Conservation (phyloP, 2,888 invertebrate genomes). For the Emmelina monodactyla region DNA sequence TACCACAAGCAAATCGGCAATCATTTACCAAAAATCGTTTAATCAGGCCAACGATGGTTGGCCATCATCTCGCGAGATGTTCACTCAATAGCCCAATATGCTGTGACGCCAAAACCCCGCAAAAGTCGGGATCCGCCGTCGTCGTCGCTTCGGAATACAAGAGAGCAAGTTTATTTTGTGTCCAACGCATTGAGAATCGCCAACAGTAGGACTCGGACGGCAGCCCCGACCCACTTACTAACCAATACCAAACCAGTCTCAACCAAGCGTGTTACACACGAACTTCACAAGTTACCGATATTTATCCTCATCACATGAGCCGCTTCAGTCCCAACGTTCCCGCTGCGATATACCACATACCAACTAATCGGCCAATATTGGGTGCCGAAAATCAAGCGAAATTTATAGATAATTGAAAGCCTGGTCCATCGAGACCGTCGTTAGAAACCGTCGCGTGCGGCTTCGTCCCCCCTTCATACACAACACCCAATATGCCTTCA, state of each 20-base stretch:
- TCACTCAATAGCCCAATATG: no score
- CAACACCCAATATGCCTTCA: slow-evolving; percentile 58
- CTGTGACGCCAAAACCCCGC: no score
- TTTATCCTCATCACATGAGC: slow-evolving; percentile 62
- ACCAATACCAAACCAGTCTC: slow-evolving; percentile 45
- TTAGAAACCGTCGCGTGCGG: background rate
- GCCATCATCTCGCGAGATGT: no score
- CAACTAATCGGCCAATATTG: slow-evolving; percentile 37
- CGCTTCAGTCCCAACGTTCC: slow-evolving; percentile 51
- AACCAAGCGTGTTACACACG: slow-evolving; percentile 57
- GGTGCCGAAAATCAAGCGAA: slow-evolving; percentile 19
- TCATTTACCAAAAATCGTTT: no score
- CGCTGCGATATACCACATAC: slow-evolving; percentile 38
- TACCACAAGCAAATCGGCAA: no score
- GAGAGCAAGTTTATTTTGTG: no score
- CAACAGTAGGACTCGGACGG: no score
- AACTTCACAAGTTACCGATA: slow-evolving; percentile 32
- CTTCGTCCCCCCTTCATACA: slow-evolving; percentile 36
- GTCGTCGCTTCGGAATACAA: no score
- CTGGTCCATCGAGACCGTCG: background rate
- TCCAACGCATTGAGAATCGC: no score
- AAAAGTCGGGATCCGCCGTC: no score
- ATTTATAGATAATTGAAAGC: background rate
- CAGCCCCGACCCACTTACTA: slow-evolving; percentile 6
- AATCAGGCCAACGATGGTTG: no score